Conservation (phyloP, 2,113 vertebrate genomes). For the Grus americana region DNA sequence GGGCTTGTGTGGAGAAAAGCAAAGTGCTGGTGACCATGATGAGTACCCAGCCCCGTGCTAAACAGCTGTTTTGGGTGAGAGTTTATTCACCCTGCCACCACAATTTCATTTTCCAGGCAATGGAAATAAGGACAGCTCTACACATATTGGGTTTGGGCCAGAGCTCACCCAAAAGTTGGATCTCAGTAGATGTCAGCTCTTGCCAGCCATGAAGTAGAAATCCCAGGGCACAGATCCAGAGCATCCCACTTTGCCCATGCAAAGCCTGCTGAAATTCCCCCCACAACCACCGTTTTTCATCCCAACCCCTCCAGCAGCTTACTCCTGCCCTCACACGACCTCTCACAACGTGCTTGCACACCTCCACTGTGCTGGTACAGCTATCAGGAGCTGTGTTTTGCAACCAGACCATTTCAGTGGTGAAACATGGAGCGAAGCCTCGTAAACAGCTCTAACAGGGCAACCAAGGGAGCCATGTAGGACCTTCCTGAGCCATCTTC, state of each 20-base stretch:
- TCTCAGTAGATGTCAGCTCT: not conserved
- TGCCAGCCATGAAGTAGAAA: not conserved
- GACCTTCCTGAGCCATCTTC: accelerated
- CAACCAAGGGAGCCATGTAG: not conserved
- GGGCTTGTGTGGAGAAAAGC: not conserved
- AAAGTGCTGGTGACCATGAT: accelerated
- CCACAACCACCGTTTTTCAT: not conserved
- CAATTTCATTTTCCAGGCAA: not conserved
- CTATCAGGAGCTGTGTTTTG: not conserved
- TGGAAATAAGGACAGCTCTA: not conserved
- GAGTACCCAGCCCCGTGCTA: not conserved
- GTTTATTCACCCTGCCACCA: not conserved
- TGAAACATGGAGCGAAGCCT: not conserved
- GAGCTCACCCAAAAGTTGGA: not conserved
- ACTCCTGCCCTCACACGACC: not conserved
- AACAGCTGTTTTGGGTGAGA: not conserved
- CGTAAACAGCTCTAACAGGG: not conserved
- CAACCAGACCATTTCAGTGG: not conserved
- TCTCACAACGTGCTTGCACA: accelerated
- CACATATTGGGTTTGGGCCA: not conserved
- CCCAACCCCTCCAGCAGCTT: not conserved
- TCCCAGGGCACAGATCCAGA: not conserved
- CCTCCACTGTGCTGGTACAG: not conserved
- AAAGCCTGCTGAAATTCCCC: not conserved
- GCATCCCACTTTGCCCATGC: accelerated